Evolutionary conservation across 2,797 vertebrate species (phyloP).

Genomic region (Spatula versicolor): DNA sequence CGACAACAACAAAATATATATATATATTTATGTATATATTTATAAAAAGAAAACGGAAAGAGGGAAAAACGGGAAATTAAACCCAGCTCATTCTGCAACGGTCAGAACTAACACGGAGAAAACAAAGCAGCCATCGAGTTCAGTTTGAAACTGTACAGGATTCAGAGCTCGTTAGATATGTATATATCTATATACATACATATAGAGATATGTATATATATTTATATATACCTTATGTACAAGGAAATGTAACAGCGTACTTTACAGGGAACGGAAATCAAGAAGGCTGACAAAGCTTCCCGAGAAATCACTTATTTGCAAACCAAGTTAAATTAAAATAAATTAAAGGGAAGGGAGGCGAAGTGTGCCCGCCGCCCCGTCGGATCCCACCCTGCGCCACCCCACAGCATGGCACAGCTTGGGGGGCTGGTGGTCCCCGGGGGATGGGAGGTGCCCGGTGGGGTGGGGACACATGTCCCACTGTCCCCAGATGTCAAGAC

Average conservation of each 20-base stretch:
- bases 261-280: constrained; percentile 62
- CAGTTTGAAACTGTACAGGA: constrained; percentile 70
- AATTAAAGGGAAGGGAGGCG: constrained; percentile 33
- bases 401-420: too few relatives aligned
- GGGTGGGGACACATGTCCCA: too few relatives aligned
- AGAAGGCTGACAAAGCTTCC: constrained; percentile 51
- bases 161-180: constrained; percentile 54
- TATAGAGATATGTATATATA: constrained; percentile 74
- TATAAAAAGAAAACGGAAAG: constrained; percentile 35
- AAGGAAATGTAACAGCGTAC: constrained; percentile 62
- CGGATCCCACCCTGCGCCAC: neutral
- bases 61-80: constrained; percentile 1
- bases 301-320: neutral
- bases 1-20: constrained; percentile 56
- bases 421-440: too few relatives aligned
- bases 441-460: too few relatives aligned
- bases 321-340: constrained; percentile 1
- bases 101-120: constrained; percentile 66
- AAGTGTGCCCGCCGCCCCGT: neutral
- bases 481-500: too few relatives aligned
- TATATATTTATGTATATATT: constrained; percentile 51
- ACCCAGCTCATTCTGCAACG: constrained; percentile 61
- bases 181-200: constrained; percentile 70
- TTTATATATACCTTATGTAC: constrained; percentile 77
- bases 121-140: constrained; percentile 54